A percentile compares a stretch with the other conserved stretches of the same genome.
Conservation (phyloP, 2,113 vertebrate genomes). For the Hippocampus zosterae region DNA sequence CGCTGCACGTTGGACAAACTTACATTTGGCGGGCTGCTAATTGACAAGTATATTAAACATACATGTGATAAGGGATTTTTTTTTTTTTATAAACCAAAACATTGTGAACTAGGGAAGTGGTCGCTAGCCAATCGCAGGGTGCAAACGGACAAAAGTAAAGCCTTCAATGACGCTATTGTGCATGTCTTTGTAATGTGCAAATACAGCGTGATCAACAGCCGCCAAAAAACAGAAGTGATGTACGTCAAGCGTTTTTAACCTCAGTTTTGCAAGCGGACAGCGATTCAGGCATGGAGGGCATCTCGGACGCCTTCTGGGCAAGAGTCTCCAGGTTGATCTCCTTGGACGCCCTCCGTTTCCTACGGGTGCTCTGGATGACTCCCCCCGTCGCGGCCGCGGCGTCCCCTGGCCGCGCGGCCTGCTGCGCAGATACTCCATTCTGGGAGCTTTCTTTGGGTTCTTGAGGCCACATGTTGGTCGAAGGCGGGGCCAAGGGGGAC, state of each 20-base stretch:
- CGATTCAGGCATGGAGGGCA: constrained; percentile 71
- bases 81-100: no score
- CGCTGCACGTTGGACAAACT: background rate
- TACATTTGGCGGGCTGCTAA: background rate
- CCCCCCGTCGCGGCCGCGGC: constrained; percentile 73
- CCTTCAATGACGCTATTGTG: background rate
- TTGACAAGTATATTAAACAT: no score
- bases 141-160: no score
- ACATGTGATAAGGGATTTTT: background rate
- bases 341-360: constrained; percentile 84
- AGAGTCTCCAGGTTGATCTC: constrained; percentile 94
- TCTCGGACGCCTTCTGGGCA: constrained; percentile 90
- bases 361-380: constrained; percentile 85
- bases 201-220: background rate
- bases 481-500: constrained; percentile 61
- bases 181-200: background rate
- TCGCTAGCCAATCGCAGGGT: no score
- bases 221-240: background rate
- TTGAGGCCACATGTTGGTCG: constrained; percentile 48
- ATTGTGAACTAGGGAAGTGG: no score
- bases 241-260: background rate
- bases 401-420: constrained; percentile 45
- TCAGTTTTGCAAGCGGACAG: constrained; percentile 64
- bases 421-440: constrained; percentile 48
- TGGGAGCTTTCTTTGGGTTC: constrained; percentile 56